phyloP scores from a whole-genome alignment of 2,797 vertebrate species.

The Acridotheres tristis region DNA sequence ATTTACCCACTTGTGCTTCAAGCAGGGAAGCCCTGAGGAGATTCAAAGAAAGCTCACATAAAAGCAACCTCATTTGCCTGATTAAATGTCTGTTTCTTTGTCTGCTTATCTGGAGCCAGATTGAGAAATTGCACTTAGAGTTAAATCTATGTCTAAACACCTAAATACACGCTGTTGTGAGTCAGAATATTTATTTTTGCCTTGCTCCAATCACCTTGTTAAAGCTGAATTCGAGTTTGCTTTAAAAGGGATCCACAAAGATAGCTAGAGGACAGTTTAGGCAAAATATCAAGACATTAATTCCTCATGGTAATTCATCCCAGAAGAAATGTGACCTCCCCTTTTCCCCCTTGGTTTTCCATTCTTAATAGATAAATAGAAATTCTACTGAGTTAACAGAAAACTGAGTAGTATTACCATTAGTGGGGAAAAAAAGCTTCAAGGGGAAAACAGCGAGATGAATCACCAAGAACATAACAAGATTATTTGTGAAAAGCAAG shows the following conservation, averaged over 20 bases:
- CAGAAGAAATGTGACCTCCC: background rate
- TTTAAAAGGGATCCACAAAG: slow-evolving; percentile 14
- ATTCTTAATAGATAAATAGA: background rate
- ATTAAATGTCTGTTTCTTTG: background rate
- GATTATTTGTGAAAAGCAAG: slow-evolving; percentile 7
- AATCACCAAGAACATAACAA: slow-evolving; percentile 10
- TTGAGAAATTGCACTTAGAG: background rate
- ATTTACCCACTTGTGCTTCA: background rate
- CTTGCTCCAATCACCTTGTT: background rate
- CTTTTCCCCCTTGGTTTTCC: background rate
- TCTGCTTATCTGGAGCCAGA: background rate
- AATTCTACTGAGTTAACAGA: background rate
- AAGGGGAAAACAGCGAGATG: background rate
- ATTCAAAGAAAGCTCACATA: background rate
- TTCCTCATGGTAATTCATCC: background rate
- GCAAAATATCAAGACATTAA: background rate
- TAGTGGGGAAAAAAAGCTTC: background rate
- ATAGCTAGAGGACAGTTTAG: background rate
- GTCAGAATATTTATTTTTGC: slow-evolving; percentile 19
- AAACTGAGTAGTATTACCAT: background rate
- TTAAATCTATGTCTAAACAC: background rate
- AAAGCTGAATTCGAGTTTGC: background rate
- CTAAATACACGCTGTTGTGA: background rate
- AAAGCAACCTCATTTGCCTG: background rate
- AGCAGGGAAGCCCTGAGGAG: background rate